Base-by-base conservation (phyloP, 2,113 vertebrate species). In the Talpa occidentalis region DNA sequence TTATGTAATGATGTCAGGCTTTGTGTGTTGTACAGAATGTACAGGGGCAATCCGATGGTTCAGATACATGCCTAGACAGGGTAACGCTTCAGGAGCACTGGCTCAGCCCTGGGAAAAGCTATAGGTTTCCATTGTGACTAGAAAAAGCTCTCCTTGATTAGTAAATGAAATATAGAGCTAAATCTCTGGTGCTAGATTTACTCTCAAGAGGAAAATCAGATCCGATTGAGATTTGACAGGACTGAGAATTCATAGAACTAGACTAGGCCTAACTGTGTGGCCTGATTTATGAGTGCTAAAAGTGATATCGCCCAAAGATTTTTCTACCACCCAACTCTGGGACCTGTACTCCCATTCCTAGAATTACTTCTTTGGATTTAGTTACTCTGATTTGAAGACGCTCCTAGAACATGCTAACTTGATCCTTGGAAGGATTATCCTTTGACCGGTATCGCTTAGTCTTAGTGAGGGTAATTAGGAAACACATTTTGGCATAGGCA, bases 41-140 rank as follows among this genome's bases (percentile, higher is more conserved):
- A 42, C 10, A 85, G 70, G 77, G 32, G 32, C 82, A 94, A 88
- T 94, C 62, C 74, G 93, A 90, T 93, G 76, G 59, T 96, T 92
- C 47, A 73, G 82, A 95, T 95, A 79, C 83, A 8, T 87, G 95
- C 95, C 94, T 97, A 97, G 94, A 91, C 83, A 93, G 94, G 76
- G 60, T 67, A 70, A 91, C 91, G 78, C 94, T 83, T 59, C 26
- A 88, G 89, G 94, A 87, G 35, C 59, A 37, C 91, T 95, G 73
- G 72, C 72, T 85, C 66, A 95, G 26, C 64, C 89, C 96, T 97
- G 93, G 95, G 94, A 95, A 94, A 91, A 44, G 32, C 74, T 88
- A 52, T n/a, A 94, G 89, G 81, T 92, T 0, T 70, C 82, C 2
- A 72, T 72, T 93, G 91, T 82, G 83, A 86, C 79, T 44, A 95